Percentiles rank a stretch among this genome's conserved stretches.
phyloP scores from a whole-genome alignment of 2,113 vertebrate species.

The Epinephelus fuscoguttatus region DNA sequence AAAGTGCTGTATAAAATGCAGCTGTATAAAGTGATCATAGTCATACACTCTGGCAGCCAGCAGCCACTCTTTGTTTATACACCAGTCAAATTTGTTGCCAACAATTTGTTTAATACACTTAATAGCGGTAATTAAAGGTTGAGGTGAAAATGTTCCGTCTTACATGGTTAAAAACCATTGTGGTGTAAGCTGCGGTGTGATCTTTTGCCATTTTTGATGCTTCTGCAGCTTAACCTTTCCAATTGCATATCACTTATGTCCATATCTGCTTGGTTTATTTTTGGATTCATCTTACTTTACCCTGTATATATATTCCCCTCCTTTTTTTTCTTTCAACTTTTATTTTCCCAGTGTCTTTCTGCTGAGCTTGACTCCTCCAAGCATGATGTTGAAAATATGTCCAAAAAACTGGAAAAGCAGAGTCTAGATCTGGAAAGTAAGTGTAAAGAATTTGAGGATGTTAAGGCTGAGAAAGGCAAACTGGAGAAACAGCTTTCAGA shows the following conservation, averaged over 20 bases:
- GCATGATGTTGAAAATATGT: slow-evolving; percentile 91
- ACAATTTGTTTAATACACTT: background rate
- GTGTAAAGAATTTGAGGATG: slow-evolving; percentile 84
- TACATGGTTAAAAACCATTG: slow-evolving; percentile 18
- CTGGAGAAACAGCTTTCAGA: slow-evolving; percentile 86
- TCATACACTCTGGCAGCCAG: background rate
- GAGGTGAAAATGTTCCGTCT: slow-evolving; percentile 69
- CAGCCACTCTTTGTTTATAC: background rate
- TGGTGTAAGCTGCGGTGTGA: slow-evolving; percentile 56
- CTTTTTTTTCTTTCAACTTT: slow-evolving; percentile 80
- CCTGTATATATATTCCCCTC: slow-evolving; percentile 75
- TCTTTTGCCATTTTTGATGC: slow-evolving; percentile 61
- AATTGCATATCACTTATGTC: slow-evolving; percentile 68
- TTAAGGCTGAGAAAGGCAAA: slow-evolving; percentile 86
- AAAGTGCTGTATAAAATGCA: background rate
- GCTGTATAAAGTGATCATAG: background rate
- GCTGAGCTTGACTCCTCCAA: slow-evolving; percentile 93
- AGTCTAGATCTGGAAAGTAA: slow-evolving; percentile 88
- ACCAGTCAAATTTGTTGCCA: background rate
- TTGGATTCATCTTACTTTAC: slow-evolving; percentile 76
- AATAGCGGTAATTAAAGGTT: background rate
- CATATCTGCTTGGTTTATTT: slow-evolving; percentile 75
- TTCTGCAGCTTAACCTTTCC: slow-evolving; percentile 75
- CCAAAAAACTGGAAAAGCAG: slow-evolving; percentile 91
- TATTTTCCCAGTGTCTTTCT: slow-evolving; percentile 93